Conservation (phyloP, 2,888 invertebrate genomes). For the Boloria selene region DNA sequence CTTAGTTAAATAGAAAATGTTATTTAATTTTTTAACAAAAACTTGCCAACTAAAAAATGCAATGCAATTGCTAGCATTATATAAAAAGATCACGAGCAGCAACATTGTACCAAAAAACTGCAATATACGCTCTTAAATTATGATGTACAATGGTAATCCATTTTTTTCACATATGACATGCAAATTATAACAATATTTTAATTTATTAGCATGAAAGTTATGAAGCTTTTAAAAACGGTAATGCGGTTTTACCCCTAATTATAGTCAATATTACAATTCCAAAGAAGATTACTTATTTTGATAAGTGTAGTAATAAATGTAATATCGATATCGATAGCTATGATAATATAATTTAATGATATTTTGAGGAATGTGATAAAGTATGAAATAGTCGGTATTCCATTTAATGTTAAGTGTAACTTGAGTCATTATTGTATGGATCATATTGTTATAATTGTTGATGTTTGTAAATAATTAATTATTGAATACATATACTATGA, state of each 20-base stretch:
- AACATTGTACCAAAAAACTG: no score
- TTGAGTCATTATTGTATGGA: conserved; percentile 69
- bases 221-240: background rate
- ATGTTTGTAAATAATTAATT: conserved; percentile 59
- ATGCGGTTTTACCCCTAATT: conserved; percentile 11
- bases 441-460: conserved; percentile 50
- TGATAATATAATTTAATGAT: conserved; percentile 48
- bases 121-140: no score
- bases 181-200: background rate
- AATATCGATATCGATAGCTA: conserved; percentile 47
- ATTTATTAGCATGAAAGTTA: conserved; percentile 1
- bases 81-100: no score
- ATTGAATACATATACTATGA: conserved; percentile 52
- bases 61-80: no score
- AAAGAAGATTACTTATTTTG: conserved; percentile 43
- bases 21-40: no score
- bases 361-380: conserved; percentile 43
- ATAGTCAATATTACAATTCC: conserved; percentile 42
- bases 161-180: no score
- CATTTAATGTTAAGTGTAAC: conserved; percentile 45
- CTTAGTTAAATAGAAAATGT: no score
- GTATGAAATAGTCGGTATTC: conserved; percentile 29
- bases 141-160: no score
- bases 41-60: no score
- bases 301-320: conserved; percentile 2